Evolutionary conservation across 37 sponge, comb jelly and placozoan species (phyloP), one percentile per base, ranked within the genome.

Genomic region (Cliona cf. orientalis): DNA sequence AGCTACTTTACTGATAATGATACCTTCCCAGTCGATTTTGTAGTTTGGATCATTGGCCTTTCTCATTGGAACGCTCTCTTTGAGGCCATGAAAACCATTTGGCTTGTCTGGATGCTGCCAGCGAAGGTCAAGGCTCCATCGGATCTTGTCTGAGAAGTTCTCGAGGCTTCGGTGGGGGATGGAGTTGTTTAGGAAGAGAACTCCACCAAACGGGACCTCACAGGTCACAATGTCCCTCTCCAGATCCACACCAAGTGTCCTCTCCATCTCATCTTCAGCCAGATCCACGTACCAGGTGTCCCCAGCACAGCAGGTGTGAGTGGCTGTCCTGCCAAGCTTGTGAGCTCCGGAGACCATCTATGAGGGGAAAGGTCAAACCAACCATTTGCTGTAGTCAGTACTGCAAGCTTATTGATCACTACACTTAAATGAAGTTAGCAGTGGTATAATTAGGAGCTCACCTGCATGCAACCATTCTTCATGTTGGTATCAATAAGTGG

Each of bases 71-170:
- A 94, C 35, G 35, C 59, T 61, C 12, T 94, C 88, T 49, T 94
- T 90, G n/a, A 84, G 64, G 57, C 87, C 81, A 53, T 86, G 61
- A 32, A 95, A 91, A 0, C 96, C 96, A 53, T 74, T 81, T 25
- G 96, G 81, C 39, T 77, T 76, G 26, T 70, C 60, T 11, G 92
- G 90, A 35, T 82, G 36, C 66, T 91, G 90, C 92, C 92, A 95
- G 46, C 95, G 91, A 17, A 95, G 86, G 60, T 95, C 95, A 41
- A 95, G 49, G 40, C 95, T 95, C 95, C 95, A 95, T 19, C 95
- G 80, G 32, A 91, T 55, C 37, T 91, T 75, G 66, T 87, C 71
- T 32, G 89, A 88, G 42, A 29, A 42, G 83, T 95, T 95, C 42
- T 87, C 85, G 17, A 91, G 65, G 56, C 95, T 95, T 2, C 91